Evolutionary conservation across 2,797 vertebrate genomes (phyloP).

Genomic region (Sebastes taczanowskii): DNA sequence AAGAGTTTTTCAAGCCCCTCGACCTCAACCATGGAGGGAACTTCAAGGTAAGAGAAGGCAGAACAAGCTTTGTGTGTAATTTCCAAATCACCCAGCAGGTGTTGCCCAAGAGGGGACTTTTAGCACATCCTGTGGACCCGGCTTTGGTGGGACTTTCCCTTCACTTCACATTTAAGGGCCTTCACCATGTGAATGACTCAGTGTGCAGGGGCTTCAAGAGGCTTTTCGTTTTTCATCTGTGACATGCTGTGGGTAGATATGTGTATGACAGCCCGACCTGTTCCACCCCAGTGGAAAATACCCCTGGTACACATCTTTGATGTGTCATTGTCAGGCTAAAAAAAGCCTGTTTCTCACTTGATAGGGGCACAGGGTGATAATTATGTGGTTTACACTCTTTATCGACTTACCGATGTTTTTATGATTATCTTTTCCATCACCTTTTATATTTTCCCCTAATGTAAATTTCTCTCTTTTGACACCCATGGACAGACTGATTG

Average conservation of each 20-base stretch:
- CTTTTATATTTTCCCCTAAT: slow-evolving; percentile 6
- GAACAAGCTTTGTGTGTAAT: slow-evolving; percentile 27
- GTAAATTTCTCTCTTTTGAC: background rate
- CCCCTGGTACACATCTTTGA: slow-evolving; percentile 45
- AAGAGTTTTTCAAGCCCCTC: slow-evolving; percentile 79
- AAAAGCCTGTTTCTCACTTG: slow-evolving; percentile 52
- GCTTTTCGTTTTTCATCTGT: slow-evolving; percentile 18
- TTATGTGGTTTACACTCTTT: background rate
- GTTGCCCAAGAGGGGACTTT: slow-evolving; percentile 47
- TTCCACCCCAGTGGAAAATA: slow-evolving; percentile 76
- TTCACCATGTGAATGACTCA: slow-evolving; percentile 62
- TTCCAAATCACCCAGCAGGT: slow-evolving; percentile 53
- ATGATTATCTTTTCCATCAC: slow-evolving; percentile 11
- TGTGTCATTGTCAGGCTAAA: slow-evolving; percentile 55
- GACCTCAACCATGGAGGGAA: slow-evolving; percentile 75
- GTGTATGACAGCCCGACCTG: slow-evolving; percentile 20
- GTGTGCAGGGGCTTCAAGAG: slow-evolving; percentile 70
- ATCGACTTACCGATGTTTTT: slow-evolving; percentile 22
- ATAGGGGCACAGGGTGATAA: slow-evolving; percentile 18
- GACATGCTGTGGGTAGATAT: slow-evolving; percentile 54
- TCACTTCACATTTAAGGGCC: slow-evolving; percentile 4
- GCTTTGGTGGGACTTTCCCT: slow-evolving; percentile 58
- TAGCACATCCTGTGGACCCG: slow-evolving; percentile 32
- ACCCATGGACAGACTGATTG: background rate
- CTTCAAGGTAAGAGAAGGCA: slow-evolving; percentile 77